phyloP scores from a whole-genome alignment of 2,797 vertebrate genomes.

The Rhadinocentrus ornatus region DNA sequence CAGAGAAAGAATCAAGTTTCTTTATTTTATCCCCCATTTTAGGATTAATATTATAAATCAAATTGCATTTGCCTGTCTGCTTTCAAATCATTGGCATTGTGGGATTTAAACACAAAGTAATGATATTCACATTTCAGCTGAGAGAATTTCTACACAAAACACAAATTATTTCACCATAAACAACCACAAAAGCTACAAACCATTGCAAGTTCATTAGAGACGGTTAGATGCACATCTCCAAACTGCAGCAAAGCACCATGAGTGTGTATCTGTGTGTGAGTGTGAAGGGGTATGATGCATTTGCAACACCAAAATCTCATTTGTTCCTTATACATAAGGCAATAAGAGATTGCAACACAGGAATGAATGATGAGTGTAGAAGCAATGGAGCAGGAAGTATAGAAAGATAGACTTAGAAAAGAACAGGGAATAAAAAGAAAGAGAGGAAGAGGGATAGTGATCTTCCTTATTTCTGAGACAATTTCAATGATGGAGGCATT shows the following conservation, averaged over 20 bases:
- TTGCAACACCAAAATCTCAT: slow-evolving; percentile 64
- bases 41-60: slow-evolving; percentile 62
- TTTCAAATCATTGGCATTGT: slow-evolving; percentile 48
- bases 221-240: slow-evolving; percentile 73
- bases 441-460: slow-evolving; percentile 60
- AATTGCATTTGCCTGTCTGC: slow-evolving; percentile 43
- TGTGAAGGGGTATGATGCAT: slow-evolving; percentile 51
- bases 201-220: slow-evolving; percentile 71
- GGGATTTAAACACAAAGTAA: slow-evolving; percentile 63
- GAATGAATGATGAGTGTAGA: slow-evolving; percentile 66
- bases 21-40: background rate
- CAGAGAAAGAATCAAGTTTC: background rate
- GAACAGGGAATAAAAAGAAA: slow-evolving; percentile 44
- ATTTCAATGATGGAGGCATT: slow-evolving; percentile 71
- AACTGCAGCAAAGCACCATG: slow-evolving; percentile 60
- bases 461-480: slow-evolving; percentile 68
- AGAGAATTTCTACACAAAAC: slow-evolving; percentile 68
- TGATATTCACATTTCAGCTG: slow-evolving; percentile 60
- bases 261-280: slow-evolving; percentile 22
- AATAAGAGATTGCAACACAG: slow-evolving; percentile 55
- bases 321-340: slow-evolving; percentile 62
- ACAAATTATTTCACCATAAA: slow-evolving; percentile 66
- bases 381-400: slow-evolving; percentile 57
- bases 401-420: slow-evolving; percentile 57
- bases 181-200: slow-evolving; percentile 59